Conservation (phyloP, 2,113 vertebrate genomes). For the Polyodon spathula region DNA sequence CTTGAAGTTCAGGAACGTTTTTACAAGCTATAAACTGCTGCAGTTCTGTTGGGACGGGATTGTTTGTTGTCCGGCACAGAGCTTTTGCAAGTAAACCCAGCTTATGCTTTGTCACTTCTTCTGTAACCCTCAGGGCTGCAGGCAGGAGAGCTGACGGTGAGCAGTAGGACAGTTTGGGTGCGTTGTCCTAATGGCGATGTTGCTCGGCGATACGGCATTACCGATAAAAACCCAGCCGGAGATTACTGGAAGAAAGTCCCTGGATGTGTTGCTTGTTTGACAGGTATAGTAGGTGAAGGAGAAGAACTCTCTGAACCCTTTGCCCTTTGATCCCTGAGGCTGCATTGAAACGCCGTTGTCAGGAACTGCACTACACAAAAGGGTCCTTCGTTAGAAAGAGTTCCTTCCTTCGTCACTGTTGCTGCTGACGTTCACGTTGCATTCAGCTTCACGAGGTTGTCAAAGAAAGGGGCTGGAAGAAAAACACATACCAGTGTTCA, state of each 20-base stretch:
- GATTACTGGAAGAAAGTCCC: constrained; percentile 98
- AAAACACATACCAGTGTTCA: too few species aligned
- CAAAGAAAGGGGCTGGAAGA: too few species aligned
- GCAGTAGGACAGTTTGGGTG: constrained; percentile 79
- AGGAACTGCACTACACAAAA: constrained; percentile 11
- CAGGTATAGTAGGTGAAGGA: constrained; percentile 53
- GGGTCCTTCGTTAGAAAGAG: background rate
- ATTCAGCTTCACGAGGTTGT: too few species aligned
- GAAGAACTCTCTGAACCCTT: background rate
- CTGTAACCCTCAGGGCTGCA: constrained; percentile 60
- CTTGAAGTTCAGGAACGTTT: too few species aligned
- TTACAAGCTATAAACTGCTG: too few species aligned
- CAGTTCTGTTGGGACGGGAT: too few species aligned
- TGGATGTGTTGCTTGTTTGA: constrained; percentile 64
- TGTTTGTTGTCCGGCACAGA: background rate
- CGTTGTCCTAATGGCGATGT: constrained; percentile 81
- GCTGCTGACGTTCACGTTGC: too few species aligned
- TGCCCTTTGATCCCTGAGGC: too few species aligned
- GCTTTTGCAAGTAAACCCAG: background rate
- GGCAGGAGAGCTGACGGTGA: constrained; percentile 79
- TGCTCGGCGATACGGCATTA: constrained; percentile 82
- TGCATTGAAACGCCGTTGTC: too few species aligned
- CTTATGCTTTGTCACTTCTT: background rate
- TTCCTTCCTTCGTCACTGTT: too few species aligned
- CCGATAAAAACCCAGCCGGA: constrained; percentile 79